phyloP scores from a whole-genome alignment of 2,113 vertebrate genomes.

The Promerops cafer region DNA sequence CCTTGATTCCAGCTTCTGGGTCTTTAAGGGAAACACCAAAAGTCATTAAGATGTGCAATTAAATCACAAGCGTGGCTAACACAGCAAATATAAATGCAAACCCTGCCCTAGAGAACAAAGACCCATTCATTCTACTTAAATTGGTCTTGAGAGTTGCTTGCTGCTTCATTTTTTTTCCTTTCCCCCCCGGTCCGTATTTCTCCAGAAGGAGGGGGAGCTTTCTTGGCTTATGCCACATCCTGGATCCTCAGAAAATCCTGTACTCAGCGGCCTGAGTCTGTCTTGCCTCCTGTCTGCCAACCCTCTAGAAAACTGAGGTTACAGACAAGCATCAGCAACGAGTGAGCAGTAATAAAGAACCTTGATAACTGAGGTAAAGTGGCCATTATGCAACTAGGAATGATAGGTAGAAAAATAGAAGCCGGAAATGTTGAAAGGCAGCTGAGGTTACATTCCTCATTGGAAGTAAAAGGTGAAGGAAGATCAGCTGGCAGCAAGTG shows the following conservation, averaged over 20 bases:
- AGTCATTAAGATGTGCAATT: slow-evolving; percentile 58
- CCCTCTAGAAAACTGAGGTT: slow-evolving; percentile 9
- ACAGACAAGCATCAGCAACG: neutral
- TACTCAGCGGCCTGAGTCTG: neutral
- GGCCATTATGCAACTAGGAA: neutral
- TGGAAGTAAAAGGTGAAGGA: slow-evolving; percentile 35
- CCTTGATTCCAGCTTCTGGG: slow-evolving; percentile 29
- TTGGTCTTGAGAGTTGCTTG: slow-evolving; percentile 31
- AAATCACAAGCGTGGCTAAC: slow-evolving; percentile 43
- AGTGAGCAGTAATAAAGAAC: neutral
- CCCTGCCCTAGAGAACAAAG: slow-evolving; percentile 46
- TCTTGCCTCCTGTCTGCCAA: neutral
- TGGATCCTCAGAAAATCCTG: neutral
- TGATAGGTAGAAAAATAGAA: neutral
- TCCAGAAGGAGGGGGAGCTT: slow-evolving; percentile 6
- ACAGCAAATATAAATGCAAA: slow-evolving; percentile 57
- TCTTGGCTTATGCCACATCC: slow-evolving; percentile 36
- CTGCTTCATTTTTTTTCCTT: neutral
- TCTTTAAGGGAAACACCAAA: slow-evolving; percentile 50
- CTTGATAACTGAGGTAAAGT: neutral
- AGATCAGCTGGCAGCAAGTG: neutral
- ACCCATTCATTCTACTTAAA: slow-evolving; percentile 29
- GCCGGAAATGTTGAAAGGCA: neutral
- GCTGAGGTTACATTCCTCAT: slow-evolving; percentile 35
- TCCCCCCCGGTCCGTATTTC: neutral